Percentiles rank a stretch among this genome's conserved stretches.
Conservation (phyloP, 2,888 invertebrate genomes). For the Sericinus montela region DNA sequence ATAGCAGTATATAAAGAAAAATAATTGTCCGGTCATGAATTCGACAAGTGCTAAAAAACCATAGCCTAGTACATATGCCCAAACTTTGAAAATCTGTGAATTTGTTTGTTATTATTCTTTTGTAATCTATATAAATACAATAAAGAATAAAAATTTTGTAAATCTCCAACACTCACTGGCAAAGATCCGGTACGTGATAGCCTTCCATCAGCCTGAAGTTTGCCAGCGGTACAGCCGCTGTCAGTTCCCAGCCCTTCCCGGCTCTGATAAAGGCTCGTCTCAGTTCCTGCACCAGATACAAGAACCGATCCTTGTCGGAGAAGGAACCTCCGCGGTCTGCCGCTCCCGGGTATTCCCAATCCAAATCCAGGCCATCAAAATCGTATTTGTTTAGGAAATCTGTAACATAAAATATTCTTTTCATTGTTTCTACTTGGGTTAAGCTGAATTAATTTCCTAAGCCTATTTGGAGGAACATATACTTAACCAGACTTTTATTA, state of each 20-base stretch:
- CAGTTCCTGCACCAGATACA: conserved; percentile 90
- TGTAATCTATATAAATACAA: too few species aligned
- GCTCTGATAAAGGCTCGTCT: conserved; percentile 87
- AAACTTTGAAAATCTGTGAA: too few species aligned
- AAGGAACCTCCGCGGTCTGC: conserved; percentile 91
- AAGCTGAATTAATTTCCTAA: too few species aligned
- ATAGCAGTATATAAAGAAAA: too few species aligned
- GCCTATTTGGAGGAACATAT: too few species aligned
- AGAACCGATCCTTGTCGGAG: conserved; percentile 90
- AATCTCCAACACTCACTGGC: conserved; percentile 82
- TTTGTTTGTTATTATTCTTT: too few species aligned
- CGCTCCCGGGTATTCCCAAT: conserved; percentile 95
- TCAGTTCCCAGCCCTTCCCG: conserved; percentile 90
- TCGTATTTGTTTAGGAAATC: conserved; percentile 87
- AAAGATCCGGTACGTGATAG: conserved; percentile 93
- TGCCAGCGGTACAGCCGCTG: conserved; percentile 93
- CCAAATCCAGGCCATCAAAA: conserved; percentile 92
- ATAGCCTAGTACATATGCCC: too few species aligned
- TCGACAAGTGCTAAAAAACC: too few species aligned
- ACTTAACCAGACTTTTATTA: too few species aligned
- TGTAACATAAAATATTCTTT: conserved; percentile 33
- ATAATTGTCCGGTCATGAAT: too few species aligned
- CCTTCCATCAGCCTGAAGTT: conserved; percentile 93
- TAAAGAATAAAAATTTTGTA: too few species aligned
- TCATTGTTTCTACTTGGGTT: neutral